Evolutionary conservation across 1,140 invertebrate genomes (phyloP).

Genomic region (Augochlora pura): DNA sequence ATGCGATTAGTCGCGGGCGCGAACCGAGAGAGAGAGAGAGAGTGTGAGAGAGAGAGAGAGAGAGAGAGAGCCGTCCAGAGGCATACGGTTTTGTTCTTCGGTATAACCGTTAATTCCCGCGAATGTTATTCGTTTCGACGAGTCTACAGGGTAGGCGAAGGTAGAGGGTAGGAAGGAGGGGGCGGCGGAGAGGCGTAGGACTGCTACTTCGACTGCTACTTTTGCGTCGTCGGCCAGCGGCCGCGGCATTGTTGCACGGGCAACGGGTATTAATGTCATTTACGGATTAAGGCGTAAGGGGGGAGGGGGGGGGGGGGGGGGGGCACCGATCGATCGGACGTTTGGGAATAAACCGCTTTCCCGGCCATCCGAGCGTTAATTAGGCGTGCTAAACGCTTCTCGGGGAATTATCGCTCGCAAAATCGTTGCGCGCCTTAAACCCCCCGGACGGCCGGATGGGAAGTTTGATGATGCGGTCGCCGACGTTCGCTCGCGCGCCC

Average conservation of each 20-base stretch:
- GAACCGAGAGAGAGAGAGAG: too few relatives aligned
- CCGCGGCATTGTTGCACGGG: slow-evolving; percentile 20
- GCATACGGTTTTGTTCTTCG: slow-evolving; percentile 40
- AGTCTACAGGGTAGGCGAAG: too few relatives aligned
- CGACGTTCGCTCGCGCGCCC: not conserved
- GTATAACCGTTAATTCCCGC: slow-evolving; percentile 47
- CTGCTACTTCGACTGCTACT: not conserved
- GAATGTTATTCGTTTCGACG: slow-evolving; percentile 42
- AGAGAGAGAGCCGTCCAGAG: slow-evolving; percentile 12
- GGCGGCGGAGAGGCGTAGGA: too few relatives aligned
- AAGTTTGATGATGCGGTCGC: not conserved
- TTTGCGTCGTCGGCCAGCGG: not conserved
- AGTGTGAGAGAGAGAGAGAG: too few relatives aligned
- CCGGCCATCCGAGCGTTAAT: slow-evolving; percentile 15
- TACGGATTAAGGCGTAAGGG: slow-evolving; percentile 28
- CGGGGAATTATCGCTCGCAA: not conserved
- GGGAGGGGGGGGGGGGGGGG: too few relatives aligned
- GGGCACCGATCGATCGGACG: slow-evolving; percentile 25
- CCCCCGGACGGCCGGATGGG: too few relatives aligned
- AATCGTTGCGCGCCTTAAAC: slow-evolving; percentile 11
- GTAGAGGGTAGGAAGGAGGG: too few relatives aligned
- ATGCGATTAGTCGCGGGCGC: slow-evolving; percentile 54
- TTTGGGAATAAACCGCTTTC: slow-evolving; percentile 26
- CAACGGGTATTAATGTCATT: slow-evolving; percentile 38
- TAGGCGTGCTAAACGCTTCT: not conserved